Evolutionary conservation across 2,797 vertebrate genomes (phyloP), one percentile per base, ranked within the genome.

Genomic region (Melanotaenia maccullochi): DNA sequence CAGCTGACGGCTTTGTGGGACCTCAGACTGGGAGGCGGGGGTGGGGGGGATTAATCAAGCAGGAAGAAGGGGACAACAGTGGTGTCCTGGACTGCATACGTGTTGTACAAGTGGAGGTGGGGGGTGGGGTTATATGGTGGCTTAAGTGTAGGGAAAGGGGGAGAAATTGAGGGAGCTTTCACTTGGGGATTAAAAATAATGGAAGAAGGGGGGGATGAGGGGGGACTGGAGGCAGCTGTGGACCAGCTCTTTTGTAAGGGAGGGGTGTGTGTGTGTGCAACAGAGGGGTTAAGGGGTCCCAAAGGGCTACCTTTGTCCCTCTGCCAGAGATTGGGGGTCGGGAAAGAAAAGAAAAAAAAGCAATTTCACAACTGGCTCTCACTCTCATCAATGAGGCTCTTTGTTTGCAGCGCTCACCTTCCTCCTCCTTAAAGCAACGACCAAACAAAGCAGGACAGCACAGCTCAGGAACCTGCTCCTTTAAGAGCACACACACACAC

Each of bases 171-270:
- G 73, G 58, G 78, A 76, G 90, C 89, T 92, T 94, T 94, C 92
- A 93, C 81, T 83, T 80, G 77, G 84, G 90, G 92, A 94, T 94
- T 94, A 93, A 82, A 87, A 89, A 90, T 92, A 93, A 92, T 93
- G 85, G 90, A 76, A 79, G 51, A 5, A 44, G 75, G 82, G 79
- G 60, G 69, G 73, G 76, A 59, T 60, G 72, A 82, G 65, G 62
- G 51, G 81, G 85, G 84, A 52, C n/a, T 52, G 40, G 68, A 84
- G 92, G 92, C 94, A 95, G 94, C 94, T 95, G 94, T 89, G 87
- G 88, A 84, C 88, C 87, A 88, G 69, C 74, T 88, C 92, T 76
- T 86, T 93, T 92, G 87, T 89, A 65, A 68, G 33, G 68, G 69
- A 69, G 71, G 68, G 73, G 72, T 74, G 68, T 81, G 76, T 67